Base-by-base conservation (phyloP, 2,113 vertebrate genomes). In the Laterallus jamaicensis region DNA sequence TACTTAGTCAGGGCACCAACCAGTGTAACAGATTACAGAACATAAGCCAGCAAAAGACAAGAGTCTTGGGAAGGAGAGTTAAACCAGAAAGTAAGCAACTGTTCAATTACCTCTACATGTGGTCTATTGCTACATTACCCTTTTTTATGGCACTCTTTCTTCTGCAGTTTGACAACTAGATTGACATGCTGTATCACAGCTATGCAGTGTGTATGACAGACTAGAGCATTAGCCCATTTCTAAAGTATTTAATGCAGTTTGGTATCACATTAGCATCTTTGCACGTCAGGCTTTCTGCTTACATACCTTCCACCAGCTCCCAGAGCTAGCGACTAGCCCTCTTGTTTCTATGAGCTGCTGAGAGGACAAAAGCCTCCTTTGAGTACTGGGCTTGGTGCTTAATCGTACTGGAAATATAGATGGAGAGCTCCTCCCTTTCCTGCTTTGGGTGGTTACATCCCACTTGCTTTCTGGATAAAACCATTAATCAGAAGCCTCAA, bases 1-100 rank as follows among this genome's bases (percentile, higher is more conserved):
- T 42, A 88, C 78, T 79, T 70, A 71, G 83, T 92, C 90, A 73
- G 86, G 77, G 92, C 63, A 93, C 81, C 91, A 79, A 90, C 15
- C 86, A 96, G 50, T 31, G 26, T 64, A 83, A 93, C 91, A 96
- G 95, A 82, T 69, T 75, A 96, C 9, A 58, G 91, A 96, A 92
- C 94, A 95, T 44, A 94, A 96, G 88, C 88, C 93, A 82, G 74
- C 77, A 87, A 75, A 89, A 94, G 90, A 93, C 90, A 95, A 94
- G 92, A 95, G 92, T 47, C 74, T 68, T 81, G 37, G 70, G 26
- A 91, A 89, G 91, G 55, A 84, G 86, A 93, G 69, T 40, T 69
- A 82, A 69, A 95, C 17, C 77, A 91, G 95, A 71, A 88, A 88
- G 86, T 24, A 92, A 93, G 93, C 95, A 96, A 92, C 91, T 96